Evolutionary conservation across 2,113 vertebrate genomes (phyloP).

Genomic region (Balaenoptera acutorostrata): DNA sequence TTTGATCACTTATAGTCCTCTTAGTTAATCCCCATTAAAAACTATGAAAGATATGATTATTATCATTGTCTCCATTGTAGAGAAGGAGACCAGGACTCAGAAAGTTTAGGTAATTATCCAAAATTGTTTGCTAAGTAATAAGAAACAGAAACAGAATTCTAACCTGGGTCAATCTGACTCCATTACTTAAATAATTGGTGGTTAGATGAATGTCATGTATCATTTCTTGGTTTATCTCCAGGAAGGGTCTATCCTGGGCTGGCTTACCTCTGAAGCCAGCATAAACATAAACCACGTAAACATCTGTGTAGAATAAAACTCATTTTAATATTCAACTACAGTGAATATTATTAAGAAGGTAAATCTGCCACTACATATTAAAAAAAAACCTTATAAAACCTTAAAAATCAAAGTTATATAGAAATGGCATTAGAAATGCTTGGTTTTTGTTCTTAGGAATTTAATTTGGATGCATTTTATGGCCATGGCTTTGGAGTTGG

Average conservation of each 20-base stretch:
- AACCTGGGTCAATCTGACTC: background rate
- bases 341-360: background rate
- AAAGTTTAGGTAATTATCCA: background rate
- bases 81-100: background rate
- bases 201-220: background rate
- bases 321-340: background rate
- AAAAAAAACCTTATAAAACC: background rate
- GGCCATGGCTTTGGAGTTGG: background rate
- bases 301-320: background rate
- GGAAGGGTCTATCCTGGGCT: background rate
- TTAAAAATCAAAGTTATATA: background rate
- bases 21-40: background rate
- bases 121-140: background rate
- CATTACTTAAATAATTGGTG: background rate
- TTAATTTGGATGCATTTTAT: background rate
- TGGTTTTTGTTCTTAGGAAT: background rate
- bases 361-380: background rate
- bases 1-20: background rate
- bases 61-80: background rate
- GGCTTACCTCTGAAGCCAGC: background rate
- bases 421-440: background rate
- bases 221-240: background rate
- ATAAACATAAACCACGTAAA: background rate
- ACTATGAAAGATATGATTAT: background rate
- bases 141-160: background rate